Evolutionary conservation across 2,888 invertebrate genomes (phyloP).

Genomic region (Caenorhabditis wallacei): DNA sequence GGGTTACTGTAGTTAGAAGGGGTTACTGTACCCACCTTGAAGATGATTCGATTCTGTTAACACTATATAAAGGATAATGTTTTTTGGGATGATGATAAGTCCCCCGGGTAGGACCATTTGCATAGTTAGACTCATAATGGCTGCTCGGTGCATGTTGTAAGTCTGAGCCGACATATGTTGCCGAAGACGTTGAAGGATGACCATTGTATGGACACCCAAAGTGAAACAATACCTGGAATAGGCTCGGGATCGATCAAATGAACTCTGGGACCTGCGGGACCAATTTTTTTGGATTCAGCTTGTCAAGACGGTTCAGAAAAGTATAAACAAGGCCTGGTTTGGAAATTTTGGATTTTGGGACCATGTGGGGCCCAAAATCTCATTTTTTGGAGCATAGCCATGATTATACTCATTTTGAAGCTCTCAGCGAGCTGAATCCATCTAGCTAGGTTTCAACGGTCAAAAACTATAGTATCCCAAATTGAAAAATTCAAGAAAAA

Average conservation of each 20-base stretch:
- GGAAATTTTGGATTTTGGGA: neutral
- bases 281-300: too few relatives aligned
- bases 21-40: slow-evolving; percentile 11
- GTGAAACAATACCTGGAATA: slow-evolving; percentile 14
- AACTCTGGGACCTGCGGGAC: too few relatives aligned
- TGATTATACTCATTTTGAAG: too few relatives aligned
- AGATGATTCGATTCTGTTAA: neutral
- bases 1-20: neutral
- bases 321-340: neutral
- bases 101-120: slow-evolving; percentile 34
- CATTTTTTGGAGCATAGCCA: too few relatives aligned
- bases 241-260: too few relatives aligned
- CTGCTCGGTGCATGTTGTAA: slow-evolving; percentile 29
- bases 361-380: too few relatives aligned
- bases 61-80: slow-evolving; percentile 14
- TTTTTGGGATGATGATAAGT: slow-evolving; percentile 30
- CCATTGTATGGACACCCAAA: slow-evolving; percentile 16
- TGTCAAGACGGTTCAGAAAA: too few relatives aligned
- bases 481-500: too few relatives aligned
- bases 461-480: too few relatives aligned
- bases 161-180: slow-evolving; percentile 36
- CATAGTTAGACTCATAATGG: slow-evolving; percentile 38
- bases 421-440: too few relatives aligned
- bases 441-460: too few relatives aligned
- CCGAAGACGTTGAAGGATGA: slow-evolving; percentile 18